phyloP scores from a whole-genome alignment of 2,797 vertebrate species.

The Danio jaintianensis region DNA sequence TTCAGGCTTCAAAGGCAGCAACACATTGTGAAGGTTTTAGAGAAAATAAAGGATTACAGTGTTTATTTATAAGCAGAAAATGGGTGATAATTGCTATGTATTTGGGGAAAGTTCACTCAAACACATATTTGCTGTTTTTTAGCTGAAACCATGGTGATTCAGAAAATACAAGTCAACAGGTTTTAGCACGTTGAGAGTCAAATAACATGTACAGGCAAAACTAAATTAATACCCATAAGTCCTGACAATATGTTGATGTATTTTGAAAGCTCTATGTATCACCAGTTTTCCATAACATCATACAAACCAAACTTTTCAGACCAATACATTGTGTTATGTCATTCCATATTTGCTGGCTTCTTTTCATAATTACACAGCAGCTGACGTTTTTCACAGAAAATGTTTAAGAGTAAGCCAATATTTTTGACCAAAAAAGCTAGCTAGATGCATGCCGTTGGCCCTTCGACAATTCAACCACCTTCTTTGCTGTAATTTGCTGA shows the following conservation, averaged over 20 bases:
- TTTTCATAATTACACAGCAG: slow-evolving; percentile 10
- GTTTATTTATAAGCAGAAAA: not conserved
- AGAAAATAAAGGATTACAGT: not conserved
- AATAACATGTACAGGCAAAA: too few relatives aligned
- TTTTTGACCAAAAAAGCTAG: not conserved
- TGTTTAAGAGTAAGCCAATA: not conserved
- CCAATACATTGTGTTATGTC: not conserved
- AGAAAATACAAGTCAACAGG: too few relatives aligned
- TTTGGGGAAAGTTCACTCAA: too few relatives aligned
- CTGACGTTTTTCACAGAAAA: not conserved
- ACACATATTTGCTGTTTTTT: too few relatives aligned
- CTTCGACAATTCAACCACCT: slow-evolving; percentile 14
- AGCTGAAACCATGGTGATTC: too few relatives aligned
- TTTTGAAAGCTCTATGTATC: too few relatives aligned
- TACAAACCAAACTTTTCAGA: not conserved
- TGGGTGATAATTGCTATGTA: too few relatives aligned
- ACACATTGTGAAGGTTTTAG: not conserved
- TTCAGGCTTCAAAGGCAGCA: not conserved
- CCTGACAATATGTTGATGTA: too few relatives aligned
- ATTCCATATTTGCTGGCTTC: not conserved
- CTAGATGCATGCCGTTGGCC: slow-evolving; percentile 10
- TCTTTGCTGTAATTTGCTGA: slow-evolving; percentile 5
- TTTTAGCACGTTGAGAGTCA: too few relatives aligned
- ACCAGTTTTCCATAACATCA: too few relatives aligned
- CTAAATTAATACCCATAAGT: too few relatives aligned